Evolutionary conservation across 2,113 vertebrate genomes (phyloP), one percentile per base, ranked within the genome.

Genomic region (Desmodus rotundus): DNA sequence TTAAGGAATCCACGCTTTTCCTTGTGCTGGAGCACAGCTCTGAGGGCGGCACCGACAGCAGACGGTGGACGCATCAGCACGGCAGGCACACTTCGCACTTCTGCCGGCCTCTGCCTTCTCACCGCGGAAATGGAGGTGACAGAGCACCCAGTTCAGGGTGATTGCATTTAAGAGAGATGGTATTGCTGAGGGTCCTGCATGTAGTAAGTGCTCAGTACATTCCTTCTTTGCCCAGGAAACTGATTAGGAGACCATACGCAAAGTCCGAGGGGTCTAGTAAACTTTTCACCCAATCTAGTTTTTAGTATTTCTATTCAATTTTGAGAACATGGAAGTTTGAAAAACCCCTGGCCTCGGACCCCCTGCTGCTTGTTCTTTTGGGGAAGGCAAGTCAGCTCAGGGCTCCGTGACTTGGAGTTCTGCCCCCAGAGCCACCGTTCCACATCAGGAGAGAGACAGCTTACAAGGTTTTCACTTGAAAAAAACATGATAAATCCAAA

Each of bases 271-370:
- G 7, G 7, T n/a, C 67, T 73, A 58, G 43, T 91, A 36, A 81
- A 31, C 15, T 72, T 88, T 67, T 67, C 20, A 61, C 24, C 19
- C 31, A 67, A 5, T 4, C 2, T 73, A 2, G 67, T 89, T 68
- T 16, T 83, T 91, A 52, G 16, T 45, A 63, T 47, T 91, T 85
- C 24, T 63, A 3, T 77, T 16, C 14, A 54, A 0, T 45, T 77
- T 43, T 81, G 45, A 63, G 31, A 83, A 92, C 33, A 74, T 26
- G 12, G 47, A 56, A 76, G n/a, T 83, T 77, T 76, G 68, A 74
- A 67, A 58, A 52, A 9, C 17, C 14, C 24, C 4, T 3, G 8
- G 10, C 16, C 14, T 80, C n/a, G 10, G 14, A n/a, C 28, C 36
- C 0, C 0, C 33, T 85, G 28, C 50, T 50, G 1, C 16, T 28